Evolutionary conservation across 2,113 vertebrate species (phyloP).

Genomic region (Bos indicus): DNA sequence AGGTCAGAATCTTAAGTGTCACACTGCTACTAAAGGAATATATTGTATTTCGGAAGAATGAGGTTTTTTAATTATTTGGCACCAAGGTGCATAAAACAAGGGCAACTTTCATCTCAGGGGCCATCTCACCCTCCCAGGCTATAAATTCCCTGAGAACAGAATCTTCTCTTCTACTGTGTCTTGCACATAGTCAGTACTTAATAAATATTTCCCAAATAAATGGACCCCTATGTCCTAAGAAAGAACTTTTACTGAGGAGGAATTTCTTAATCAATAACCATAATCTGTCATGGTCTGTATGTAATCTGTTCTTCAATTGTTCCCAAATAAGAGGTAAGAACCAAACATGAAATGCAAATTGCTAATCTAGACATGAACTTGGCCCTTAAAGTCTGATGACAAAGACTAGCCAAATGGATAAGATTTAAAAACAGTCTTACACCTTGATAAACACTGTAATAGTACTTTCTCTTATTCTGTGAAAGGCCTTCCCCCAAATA

Average conservation of each 20-base stretch:
- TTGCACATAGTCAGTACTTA: not conserved
- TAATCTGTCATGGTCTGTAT: not conserved
- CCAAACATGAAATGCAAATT: not conserved
- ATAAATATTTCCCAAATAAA: not conserved
- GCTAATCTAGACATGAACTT: not conserved
- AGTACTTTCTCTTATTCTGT: not conserved
- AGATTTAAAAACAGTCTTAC: not conserved
- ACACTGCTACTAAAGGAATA: not conserved
- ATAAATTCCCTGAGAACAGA: not conserved
- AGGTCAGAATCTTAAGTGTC: not conserved
- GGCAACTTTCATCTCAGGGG: not conserved
- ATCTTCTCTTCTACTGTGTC: not conserved
- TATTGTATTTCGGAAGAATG: not conserved
- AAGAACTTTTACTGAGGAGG: not conserved
- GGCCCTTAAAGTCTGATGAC: not conserved
- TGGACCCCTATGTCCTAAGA: not conserved
- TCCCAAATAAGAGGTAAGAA: not conserved
- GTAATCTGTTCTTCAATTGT: not conserved
- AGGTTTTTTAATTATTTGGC: not conserved
- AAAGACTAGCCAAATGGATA: not conserved
- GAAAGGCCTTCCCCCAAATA: not conserved
- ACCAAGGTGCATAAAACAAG: not conserved
- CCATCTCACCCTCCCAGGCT: not conserved
- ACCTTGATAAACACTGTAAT: not conserved
- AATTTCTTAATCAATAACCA: not conserved